Base-by-base conservation (phyloP, 2,888 invertebrate species). In the Catonia carolina region DNA sequence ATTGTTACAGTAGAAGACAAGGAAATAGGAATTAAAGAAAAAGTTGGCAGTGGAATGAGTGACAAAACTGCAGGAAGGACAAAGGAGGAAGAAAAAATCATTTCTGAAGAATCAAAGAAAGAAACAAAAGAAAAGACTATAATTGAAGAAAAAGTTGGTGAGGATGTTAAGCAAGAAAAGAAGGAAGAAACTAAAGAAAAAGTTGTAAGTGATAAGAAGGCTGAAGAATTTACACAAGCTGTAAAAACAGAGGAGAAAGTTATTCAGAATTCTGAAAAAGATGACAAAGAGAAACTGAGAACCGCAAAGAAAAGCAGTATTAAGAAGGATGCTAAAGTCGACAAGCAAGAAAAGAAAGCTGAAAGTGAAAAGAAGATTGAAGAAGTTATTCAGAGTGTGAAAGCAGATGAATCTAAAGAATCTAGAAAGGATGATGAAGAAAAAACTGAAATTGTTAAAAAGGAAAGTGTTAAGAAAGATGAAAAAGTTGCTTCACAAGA, bases 391-490 rank as follows among this genome's bases (percentile, higher is more conserved):
- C 50, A 27, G 52, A 45, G 36, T 23, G 36, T n/a, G 23, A 36
- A 7, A 36, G 8, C 8, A 6, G 27, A 8, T 27, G 33, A 50
- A 22, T 62, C 20, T 55, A 48, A 56, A 17, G 23, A 57, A 49
- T 35, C 45, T 59, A 53, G 61, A 56, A 8, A 59, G 60, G 23
- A 62, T 49, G 56, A 62, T 18, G 65, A 68, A 23, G 61, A 55
- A 10, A 47, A 53, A 55, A 50, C 48, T 14, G 49, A 56, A 60
- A 50, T 8, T 66, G 4, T 71, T 72, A 69, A 72, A 71, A 48
- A 73, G 67, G 23, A 66, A 64, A 31, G 67, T 61, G 2, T 53
- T 42, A 51, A 67, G 1, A 66, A 58, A n/a, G 27, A 45, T 27
- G 15, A 31, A 49, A 15, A 51, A 57, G 35, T n/a, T n/a, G n/a